Conservation (phyloP, 2,888 invertebrate genomes). For the Callyntrura guangdongensis region DNA sequence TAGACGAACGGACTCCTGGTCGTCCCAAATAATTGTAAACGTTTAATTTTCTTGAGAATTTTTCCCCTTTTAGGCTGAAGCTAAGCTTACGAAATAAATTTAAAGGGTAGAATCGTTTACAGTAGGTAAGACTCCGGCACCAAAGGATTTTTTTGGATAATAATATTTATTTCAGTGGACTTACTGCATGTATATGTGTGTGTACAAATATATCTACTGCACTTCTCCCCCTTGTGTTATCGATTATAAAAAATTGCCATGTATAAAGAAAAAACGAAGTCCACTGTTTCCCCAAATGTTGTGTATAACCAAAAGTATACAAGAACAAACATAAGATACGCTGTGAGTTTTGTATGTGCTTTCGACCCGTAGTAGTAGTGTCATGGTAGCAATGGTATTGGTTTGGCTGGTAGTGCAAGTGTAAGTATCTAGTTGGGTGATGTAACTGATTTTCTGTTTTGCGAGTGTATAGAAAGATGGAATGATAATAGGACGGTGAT, state of each 20-base stretch:
- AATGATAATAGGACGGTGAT: background rate
- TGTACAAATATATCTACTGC: background rate
- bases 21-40: background rate
- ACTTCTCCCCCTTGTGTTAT: conserved; percentile 2
- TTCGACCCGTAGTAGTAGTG: background rate
- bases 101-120: conserved; percentile 22
- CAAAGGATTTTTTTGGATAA: background rate
- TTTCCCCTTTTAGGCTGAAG: conserved; percentile 27
- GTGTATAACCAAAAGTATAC: background rate
- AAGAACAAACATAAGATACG: background rate
- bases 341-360: background rate
- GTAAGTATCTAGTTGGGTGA: no score
- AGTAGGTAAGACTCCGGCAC: no score
- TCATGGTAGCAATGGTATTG: background rate
- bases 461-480: background rate
- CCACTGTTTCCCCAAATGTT: background rate
- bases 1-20: conserved; percentile 26
- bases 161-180: background rate
- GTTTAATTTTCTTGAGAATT: conserved; percentile 27
- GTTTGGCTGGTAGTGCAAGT: background rate
- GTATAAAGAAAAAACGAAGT: conserved; percentile 28
- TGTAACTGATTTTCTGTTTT: no score
- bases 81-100: conserved; percentile 32
- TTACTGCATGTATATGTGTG: background rate
- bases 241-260: conserved; percentile 38